A percentile compares a stretch with the other conserved stretches of the same genome.
Conservation (phyloP, 2,797 vertebrate species). For the Diceros bicornis region DNA sequence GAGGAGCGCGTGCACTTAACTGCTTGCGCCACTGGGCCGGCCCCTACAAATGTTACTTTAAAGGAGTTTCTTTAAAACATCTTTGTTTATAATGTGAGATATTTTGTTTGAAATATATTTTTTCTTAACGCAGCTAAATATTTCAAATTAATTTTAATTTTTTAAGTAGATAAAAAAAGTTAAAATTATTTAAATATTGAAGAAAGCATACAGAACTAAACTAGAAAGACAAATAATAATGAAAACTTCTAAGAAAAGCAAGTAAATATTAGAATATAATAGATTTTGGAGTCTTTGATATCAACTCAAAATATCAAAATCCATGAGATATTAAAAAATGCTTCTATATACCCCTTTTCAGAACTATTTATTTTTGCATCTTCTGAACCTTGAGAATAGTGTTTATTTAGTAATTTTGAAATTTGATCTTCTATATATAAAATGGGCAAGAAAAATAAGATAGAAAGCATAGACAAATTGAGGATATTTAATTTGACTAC, state of each 20-base stretch:
- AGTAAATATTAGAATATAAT: constrained; percentile 29
- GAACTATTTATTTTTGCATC: not conserved
- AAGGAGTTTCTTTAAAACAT: constrained; percentile 1
- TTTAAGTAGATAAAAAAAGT: not conserved
- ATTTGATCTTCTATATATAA: not conserved
- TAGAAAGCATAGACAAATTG: not conserved
- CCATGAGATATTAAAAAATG: not conserved
- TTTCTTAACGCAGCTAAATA: constrained; percentile 6
- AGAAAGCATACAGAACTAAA: not conserved
- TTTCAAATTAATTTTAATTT: constrained; percentile 59
- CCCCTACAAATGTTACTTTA: not conserved
- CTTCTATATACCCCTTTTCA: not conserved
- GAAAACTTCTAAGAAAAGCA: constrained; percentile 18
- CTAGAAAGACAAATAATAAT: constrained; percentile 7
- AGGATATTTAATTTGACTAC: not conserved
- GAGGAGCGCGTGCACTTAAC: too few species aligned
- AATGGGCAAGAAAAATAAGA: not conserved
- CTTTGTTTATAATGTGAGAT: constrained; percentile 26
- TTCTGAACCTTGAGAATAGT: not conserved
- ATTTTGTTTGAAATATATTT: constrained; percentile 22
- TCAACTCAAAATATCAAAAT: constrained; percentile 21
- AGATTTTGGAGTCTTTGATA: not conserved
- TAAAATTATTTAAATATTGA: constrained; percentile 41
- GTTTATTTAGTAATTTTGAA: not conserved
- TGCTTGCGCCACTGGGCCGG: too few species aligned